Evolutionary conservation across 2,888 invertebrate species (phyloP).

Genomic region (Sarcophaga variegata): DNA sequence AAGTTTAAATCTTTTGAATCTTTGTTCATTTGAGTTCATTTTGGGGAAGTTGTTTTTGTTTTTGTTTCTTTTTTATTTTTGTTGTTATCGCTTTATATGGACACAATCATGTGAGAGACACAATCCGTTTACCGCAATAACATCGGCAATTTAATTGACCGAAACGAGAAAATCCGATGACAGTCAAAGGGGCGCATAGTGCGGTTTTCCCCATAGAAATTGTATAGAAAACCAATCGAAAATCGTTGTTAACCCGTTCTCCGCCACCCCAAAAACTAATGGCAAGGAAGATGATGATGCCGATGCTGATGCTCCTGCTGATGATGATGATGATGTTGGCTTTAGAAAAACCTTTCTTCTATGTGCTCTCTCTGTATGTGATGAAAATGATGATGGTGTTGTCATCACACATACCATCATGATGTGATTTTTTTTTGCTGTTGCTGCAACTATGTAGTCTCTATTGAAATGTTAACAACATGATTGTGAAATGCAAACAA

Average conservation of each 20-base stretch:
- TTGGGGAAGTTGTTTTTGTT: neutral
- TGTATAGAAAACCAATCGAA: slow-evolving; percentile 40
- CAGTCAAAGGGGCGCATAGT: slow-evolving; percentile 67
- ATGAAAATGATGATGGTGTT: neutral
- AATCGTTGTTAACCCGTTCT: slow-evolving; percentile 19
- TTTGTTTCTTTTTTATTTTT: slow-evolving; percentile 14
- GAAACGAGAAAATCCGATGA: slow-evolving; percentile 70
- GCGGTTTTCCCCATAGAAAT: slow-evolving; percentile 59
- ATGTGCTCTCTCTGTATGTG: neutral
- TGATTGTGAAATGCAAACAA: slow-evolving; percentile 60
- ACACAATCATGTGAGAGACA: slow-evolving; percentile 67
- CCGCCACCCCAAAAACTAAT: neutral
- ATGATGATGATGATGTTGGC: slow-evolving; percentile 26
- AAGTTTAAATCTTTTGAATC: slow-evolving; percentile 42
- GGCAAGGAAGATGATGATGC: slow-evolving; percentile 16
- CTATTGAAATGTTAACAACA: slow-evolving; percentile 46
- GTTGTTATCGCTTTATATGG: slow-evolving; percentile 43
- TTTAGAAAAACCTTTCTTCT: neutral
- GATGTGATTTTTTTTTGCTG: slow-evolving; percentile 2
- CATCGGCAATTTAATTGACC: slow-evolving; percentile 74
- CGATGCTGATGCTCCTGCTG: slow-evolving; percentile 40
- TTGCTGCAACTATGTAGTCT: neutral
- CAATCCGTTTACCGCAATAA: slow-evolving; percentile 73
- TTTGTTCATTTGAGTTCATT: slow-evolving; percentile 54
- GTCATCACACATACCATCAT: neutral